Evolutionary conservation across 2,797 vertebrate genomes (phyloP), one percentile per base, ranked within the genome.

Genomic region (Pseudochirops corinnae): DNA sequence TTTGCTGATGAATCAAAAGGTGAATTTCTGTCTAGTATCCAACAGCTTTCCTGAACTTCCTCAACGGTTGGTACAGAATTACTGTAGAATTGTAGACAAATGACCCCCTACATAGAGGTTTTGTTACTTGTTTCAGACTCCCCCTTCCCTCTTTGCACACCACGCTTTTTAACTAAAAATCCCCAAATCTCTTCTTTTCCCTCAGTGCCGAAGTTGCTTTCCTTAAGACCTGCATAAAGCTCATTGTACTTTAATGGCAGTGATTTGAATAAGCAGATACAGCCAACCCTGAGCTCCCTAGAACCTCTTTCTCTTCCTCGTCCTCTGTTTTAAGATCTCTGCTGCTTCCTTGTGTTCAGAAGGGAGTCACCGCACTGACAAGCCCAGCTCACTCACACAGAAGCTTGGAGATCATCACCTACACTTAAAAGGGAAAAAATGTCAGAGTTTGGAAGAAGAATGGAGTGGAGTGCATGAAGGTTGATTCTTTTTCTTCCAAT

Each of bases 331-430:
- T 96, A 96, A 98, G 97, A 96, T 97, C 97, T 97, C 96, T 98
- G 94, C 92, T 14, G 11, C 92, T 95, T 98, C 97, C 98, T 98
- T 95, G 96, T 96, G 96, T 97, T 97, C 95, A 96, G 94, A 97
- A 96, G 94, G 31, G 50, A 92, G 57, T 90, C 92, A 90, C 93
- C 94, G 96, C 92, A 13, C 31, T 92, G 28, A 53, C 97, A 5
- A 14, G 74, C 95, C 92, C 56, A 91, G 53, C 94, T 96, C 91
- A 93, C 39, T 56, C 92, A 95, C 94, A 96, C 58, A 74, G 91
- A 93, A 67, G 57, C 52, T 97, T 93, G 33, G 92, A 74, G 93
- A 93, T 91, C 93, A 94, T 94, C 93, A 94, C 92, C 93, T 93
- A 91, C 67, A 91, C 95, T 95, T 93, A 39, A 46, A 93, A 28